Base-by-base conservation (phyloP, 2,113 vertebrate genomes). In the Petroica traversi region DNA sequence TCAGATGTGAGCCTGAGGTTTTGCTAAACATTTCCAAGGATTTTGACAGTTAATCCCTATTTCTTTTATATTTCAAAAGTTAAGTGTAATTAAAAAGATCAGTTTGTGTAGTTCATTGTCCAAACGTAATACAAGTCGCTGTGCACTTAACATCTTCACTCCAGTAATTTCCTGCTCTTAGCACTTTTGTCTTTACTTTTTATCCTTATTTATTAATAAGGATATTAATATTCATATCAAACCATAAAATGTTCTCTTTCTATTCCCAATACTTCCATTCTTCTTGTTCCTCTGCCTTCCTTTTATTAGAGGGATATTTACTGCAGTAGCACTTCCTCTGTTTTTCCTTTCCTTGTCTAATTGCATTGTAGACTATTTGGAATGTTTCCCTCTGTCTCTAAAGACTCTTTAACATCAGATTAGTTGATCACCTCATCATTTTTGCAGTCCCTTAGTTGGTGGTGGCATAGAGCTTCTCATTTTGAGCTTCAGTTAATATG, bases 401-500 rank as follows among this genome's bases (percentile, higher is more conserved):
- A 93, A 87, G 86, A 49, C 77, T 78, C 36, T 86, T 94, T 93
- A 91, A 84, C 68, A 84, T 71, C 48, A 45, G 23, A 89, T 93
- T 89, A 91, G 61, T 57, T 91, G 69, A 87, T 78, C 26, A 11
- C 31, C 40, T 89, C 80, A 89, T 69, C 33, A 85, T 84, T 95
- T 92, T 80, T 95, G 26, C 41, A 57, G 25, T 64, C 38, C 14
- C 29, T 78, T 71, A 34, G 80, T 69, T 87, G 31, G 40, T 95
- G 69, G 66, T 78, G 41, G 80, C 69, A 66, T 90, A 76, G 33
- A 94, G 67, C 29, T 79, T 73, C 80, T 84, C 52, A 48, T 68
- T 95, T 93, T 85, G 84, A 93, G 77, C 80, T 85, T 85, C 89
- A 82, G 61, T 93, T 92, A 63, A 61, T 81, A 75, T 49, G 57